Evolutionary conservation across 1,140 invertebrate species (phyloP).

Genomic region (Drosophila melanogaster): DNA sequence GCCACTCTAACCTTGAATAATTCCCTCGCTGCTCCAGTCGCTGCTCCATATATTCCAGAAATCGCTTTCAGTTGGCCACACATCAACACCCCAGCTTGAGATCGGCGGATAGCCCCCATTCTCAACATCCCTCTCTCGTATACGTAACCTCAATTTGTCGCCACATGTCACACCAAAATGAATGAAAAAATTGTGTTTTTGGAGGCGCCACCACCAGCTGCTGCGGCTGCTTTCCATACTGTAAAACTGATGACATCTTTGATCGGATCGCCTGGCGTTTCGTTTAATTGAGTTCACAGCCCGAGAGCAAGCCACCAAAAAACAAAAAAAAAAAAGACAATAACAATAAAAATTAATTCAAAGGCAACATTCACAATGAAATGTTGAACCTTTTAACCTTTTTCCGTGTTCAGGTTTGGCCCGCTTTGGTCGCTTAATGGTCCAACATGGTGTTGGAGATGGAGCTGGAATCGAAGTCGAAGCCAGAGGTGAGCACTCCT

Average conservation of each 20-base stretch:
- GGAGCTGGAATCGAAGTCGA: constrained; percentile 14
- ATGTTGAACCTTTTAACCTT: constrained; percentile 80
- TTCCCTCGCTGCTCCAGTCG: constrained; percentile 2
- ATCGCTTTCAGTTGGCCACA: constrained; percentile 21
- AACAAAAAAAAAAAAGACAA: constrained; percentile 58
- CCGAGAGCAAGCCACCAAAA: constrained; percentile 21
- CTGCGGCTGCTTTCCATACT: constrained; percentile 40
- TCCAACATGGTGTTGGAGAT: constrained; percentile 29
- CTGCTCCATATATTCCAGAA: neutral
- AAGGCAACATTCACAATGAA: constrained; percentile 69
- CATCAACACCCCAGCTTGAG: constrained; percentile 41
- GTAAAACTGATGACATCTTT: constrained; percentile 68
- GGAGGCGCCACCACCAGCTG: constrained; percentile 75
- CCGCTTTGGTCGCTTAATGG: constrained; percentile 64
- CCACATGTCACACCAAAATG: constrained; percentile 72
- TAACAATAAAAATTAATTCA: constrained; percentile 83
- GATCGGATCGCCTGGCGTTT: constrained; percentile 73
- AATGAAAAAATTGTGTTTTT: constrained; percentile 30
- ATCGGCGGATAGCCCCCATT: constrained; percentile 5
- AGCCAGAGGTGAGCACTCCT: constrained; percentile 64
- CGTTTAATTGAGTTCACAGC: constrained; percentile 81
- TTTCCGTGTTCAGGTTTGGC: constrained; percentile 63
- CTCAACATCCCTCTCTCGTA: constrained; percentile 9
- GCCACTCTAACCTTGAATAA: constrained; percentile 22
- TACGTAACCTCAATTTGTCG: constrained; percentile 75